These are phyloP conservation scores for Psilanteris sp. DNA, from an alignment of 1,140 invertebrate species.

Conservation along the genomic window DNA sequence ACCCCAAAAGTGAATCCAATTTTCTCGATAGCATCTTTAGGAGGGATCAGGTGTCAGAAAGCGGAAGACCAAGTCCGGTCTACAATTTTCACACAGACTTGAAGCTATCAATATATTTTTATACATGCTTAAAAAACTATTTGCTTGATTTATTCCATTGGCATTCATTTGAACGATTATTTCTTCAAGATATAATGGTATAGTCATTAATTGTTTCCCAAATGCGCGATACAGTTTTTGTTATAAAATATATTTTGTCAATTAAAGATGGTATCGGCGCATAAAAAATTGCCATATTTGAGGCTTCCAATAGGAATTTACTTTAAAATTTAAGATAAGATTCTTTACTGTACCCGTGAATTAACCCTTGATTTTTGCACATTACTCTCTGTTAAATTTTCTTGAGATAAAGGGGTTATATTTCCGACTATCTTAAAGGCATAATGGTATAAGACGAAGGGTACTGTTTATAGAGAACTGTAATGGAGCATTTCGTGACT, in stretches of 20 bases:
- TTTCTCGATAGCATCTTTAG: conserved; percentile 80
- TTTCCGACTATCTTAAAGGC: conserved; percentile 74
- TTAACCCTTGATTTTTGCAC: conserved; percentile 79
- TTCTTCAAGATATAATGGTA: too few relatives aligned
- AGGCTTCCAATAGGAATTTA: conserved; percentile 51
- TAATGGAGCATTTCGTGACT: conserved; percentile 70
- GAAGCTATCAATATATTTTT: conserved; percentile 33
- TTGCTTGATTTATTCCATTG: conserved; percentile 16
- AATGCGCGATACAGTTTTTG: too few relatives aligned
- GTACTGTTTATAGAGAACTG: conserved; percentile 72
- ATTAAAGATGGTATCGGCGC: too few relatives aligned
- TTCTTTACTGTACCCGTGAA: conserved; percentile 72
- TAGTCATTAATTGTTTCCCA: too few relatives aligned
- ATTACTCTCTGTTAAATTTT: conserved; percentile 74
- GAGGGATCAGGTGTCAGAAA: conserved; percentile 76
- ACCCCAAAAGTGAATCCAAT: conserved; percentile 79
- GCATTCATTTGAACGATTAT: not conserved
- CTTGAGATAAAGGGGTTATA: conserved; percentile 76
- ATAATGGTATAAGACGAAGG: conserved; percentile 66
- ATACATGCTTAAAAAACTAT: too few relatives aligned
- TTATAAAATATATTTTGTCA: too few relatives aligned
- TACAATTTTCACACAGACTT: conserved; percentile 39
- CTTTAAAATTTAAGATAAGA: conserved; percentile 71
- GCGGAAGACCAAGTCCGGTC: conserved; percentile 52
- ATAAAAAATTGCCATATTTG: conserved; percentile 69